These are phyloP conservation scores for Lucilia cuprina DNA, from an alignment of 1,140 invertebrate genomes.

Conservation along the genomic window DNA sequence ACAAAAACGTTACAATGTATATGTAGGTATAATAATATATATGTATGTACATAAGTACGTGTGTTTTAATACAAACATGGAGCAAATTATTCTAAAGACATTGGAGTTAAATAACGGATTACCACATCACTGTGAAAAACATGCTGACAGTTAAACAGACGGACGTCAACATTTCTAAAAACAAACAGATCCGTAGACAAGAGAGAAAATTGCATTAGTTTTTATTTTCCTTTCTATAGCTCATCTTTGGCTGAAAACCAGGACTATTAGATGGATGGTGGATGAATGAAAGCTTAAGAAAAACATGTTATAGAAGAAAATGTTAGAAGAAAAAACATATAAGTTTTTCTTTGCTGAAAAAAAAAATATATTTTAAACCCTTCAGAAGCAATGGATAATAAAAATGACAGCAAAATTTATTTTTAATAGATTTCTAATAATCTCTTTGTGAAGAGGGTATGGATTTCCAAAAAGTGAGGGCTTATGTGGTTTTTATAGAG, in stretches of 20 bases:
- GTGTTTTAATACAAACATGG: background rate
- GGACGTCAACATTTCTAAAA: background rate
- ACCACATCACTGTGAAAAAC: slow-evolving; percentile 34
- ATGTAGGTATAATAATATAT: background rate
- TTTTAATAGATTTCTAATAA: too few relatives aligned
- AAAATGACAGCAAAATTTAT: background rate
- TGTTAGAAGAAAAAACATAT: background rate
- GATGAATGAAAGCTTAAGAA: background rate
- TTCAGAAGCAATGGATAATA: background rate
- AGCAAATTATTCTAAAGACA: slow-evolving; percentile 19
- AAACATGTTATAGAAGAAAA: background rate
- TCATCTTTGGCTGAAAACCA: background rate
- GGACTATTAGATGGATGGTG: too few relatives aligned
- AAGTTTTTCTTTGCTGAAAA: background rate
- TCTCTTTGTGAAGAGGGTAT: too few relatives aligned
- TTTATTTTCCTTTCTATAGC: background rate
- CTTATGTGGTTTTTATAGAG: too few relatives aligned
- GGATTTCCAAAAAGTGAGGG: too few relatives aligned
- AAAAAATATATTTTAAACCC: background rate
- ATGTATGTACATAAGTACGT: background rate
- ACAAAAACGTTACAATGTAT: background rate
- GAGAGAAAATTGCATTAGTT: slow-evolving; percentile 4
- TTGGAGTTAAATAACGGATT: slow-evolving; percentile 38
- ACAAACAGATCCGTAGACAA: slow-evolving; percentile 10
- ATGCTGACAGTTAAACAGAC: background rate